Evolutionary conservation across 2,888 invertebrate genomes (phyloP), one percentile per base, ranked within the genome.

Genomic region (Callinectes sapidus): DNA sequence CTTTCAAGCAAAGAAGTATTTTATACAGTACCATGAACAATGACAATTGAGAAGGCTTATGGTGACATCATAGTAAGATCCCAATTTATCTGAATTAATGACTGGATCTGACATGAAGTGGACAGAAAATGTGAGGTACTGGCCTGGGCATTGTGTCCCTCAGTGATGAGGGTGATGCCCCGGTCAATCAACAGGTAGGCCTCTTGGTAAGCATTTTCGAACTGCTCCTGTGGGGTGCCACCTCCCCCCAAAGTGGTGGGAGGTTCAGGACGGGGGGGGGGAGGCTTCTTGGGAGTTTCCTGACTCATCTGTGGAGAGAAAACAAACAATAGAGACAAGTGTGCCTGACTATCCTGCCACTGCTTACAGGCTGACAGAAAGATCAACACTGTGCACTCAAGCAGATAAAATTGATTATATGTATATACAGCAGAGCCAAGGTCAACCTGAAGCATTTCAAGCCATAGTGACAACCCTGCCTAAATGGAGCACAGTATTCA

Each of bases 121-220:
- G 81, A 18, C 35, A 16, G 23, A 5, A 0, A 14, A 18, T 61
- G 23, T 55, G 13, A 61, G 32, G 6, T 28, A 87, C 91, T 39
- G 13, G 93, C 94, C 92, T 94, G 91, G 35, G 77, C 88, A 66
- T 94, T 91, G n/a, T 92, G 91, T n/a, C 92, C 92, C 55, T 94
- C 87, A 42, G 94, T 91, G 35, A 93, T 87, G 18, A 94, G 54
- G 16, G 88, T 92, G 39, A 94, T 93, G 35, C 90, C 94, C 28
- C 85, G 87, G 55, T 94, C 94, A 89, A 94, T 93, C 28, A 71
- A 61, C 86, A 77, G 88, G 87, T 94, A 94, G 16, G 94, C 93
- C 71, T 94, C 94, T 54, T 48, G 86, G 77, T 94, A 93, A 6
- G 28, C 3, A 23, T 85, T 90, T 35, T 92, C 90, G 89, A 94